Conservation (phyloP, 2,113 vertebrate genomes). For the Charina bottae region DNA sequence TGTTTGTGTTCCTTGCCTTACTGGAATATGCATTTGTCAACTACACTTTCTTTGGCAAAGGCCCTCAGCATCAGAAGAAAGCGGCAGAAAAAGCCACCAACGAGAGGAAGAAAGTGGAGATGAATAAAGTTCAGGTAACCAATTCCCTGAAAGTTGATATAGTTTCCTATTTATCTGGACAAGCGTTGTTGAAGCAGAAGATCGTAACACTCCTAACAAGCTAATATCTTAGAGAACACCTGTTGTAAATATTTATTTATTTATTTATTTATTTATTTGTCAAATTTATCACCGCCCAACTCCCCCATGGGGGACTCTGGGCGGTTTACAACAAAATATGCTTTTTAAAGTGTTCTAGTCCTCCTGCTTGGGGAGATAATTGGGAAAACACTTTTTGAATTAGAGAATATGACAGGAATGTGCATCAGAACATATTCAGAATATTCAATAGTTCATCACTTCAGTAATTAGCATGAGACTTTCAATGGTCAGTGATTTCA, state of each 20-base stretch:
- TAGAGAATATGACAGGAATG: neutral
- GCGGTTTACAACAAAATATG: no score
- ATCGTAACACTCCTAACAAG: neutral
- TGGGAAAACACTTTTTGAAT: neutral
- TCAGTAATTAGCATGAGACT: neutral
- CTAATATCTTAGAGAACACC: neutral
- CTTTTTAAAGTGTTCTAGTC: neutral
- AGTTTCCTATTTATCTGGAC: conserved; percentile 8
- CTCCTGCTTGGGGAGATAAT: neutral
- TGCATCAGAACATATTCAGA: neutral
- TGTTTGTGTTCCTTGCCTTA: conserved; percentile 93
- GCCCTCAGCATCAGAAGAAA: conserved; percentile 89
- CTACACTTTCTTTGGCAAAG: conserved; percentile 95
- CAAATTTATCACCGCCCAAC: no score
- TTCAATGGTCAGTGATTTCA: neutral
- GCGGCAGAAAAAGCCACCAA: conserved; percentile 79
- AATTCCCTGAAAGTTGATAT: conserved; percentile 8
- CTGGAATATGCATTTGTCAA: conserved; percentile 96
- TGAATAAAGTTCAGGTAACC: conserved; percentile 80
- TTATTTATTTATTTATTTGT: no score
- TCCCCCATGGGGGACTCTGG: no score
- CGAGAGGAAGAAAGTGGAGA: conserved; percentile 76
- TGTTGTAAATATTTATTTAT: no score
- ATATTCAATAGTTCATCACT: neutral
- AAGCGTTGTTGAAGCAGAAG: neutral